These are phyloP conservation scores for Oenanthe melanoleuca DNA, from an alignment of 2,113 vertebrate species.

Conservation along the genomic window DNA sequence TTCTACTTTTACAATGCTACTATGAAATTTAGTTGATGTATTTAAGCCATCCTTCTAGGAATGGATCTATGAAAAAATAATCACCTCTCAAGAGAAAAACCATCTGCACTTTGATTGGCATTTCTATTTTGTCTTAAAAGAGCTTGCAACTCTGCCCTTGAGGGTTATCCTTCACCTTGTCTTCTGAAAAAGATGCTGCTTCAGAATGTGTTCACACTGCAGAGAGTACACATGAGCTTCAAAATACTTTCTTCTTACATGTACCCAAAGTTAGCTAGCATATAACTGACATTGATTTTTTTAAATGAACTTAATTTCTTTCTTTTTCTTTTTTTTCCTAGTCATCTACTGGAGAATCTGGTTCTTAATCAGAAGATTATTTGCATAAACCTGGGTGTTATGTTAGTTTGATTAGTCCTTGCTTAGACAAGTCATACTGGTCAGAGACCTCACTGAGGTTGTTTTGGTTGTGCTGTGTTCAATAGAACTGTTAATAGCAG, in stretches of 20 bases:
- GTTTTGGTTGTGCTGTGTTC: neutral
- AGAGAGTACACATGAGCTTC: neutral
- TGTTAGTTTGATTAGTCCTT: neutral
- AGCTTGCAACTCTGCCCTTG: constrained; percentile 52
- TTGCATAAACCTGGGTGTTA: neutral
- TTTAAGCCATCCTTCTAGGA: constrained; percentile 32
- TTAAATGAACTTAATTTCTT: neutral
- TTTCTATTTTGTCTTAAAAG: constrained; percentile 47
- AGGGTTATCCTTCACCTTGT: constrained; percentile 58
- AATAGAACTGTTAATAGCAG: neutral
- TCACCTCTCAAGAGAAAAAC: constrained; percentile 47
- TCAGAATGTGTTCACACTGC: neutral
- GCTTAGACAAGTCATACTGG: neutral
- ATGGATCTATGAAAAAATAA: constrained; percentile 41
- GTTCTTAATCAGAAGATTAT: neutral
- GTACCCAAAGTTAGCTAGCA: neutral
- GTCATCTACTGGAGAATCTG: neutral
- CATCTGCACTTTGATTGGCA: constrained; percentile 53
- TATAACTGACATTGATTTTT: neutral
- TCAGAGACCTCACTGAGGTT: neutral
- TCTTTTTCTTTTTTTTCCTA: neutral
- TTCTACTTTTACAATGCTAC: neutral
- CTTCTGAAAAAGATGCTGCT: neutral
- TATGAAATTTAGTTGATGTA: constrained; percentile 23
- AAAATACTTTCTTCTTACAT: neutral